Evolutionary conservation across 2,888 invertebrate species (phyloP).

Genomic region (Aspidapion aeneum): DNA sequence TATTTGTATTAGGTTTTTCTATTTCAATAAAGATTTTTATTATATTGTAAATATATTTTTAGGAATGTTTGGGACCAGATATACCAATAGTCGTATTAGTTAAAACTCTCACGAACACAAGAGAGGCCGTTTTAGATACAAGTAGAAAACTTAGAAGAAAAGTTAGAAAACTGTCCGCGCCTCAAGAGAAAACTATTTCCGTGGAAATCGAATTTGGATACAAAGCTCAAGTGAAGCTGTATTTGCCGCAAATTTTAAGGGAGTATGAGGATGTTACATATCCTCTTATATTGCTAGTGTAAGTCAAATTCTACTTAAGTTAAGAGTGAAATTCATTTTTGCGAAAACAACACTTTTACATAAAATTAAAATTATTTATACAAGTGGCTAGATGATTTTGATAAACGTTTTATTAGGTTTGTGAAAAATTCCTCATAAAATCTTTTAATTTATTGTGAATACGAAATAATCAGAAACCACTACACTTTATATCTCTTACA

Average conservation of each 20-base stretch:
- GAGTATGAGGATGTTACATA: conserved; percentile 80
- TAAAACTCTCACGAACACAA: conserved; percentile 56
- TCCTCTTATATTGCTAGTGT: conserved; percentile 82
- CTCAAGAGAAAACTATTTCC: conserved; percentile 66
- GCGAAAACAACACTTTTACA: no score
- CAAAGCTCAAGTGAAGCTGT: conserved; percentile 71
- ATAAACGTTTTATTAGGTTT: no score
- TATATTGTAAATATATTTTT: no score
- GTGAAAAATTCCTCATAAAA: no score
- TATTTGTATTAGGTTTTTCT: no score
- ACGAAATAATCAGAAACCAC: no score
- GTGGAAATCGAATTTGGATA: conserved; percentile 64
- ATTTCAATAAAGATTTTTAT: no score
- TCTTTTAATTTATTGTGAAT: no score
- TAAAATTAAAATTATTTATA: no score
- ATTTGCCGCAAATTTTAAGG: conserved; percentile 77
- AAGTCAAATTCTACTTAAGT: conserved; percentile 56
- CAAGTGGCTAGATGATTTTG: no score
- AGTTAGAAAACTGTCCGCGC: conserved; percentile 66
- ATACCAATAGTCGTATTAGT: conserved; percentile 66
- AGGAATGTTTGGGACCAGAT: conserved; percentile 80
- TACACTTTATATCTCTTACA: no score
- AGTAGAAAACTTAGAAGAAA: conserved; percentile 62
- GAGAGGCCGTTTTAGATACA: conserved; percentile 64
- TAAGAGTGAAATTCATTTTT: no score